A percentile compares a stretch with the other conserved stretches of the same genome.
Evolutionary conservation across 2,888 invertebrate genomes (phyloP).

Genomic region (Teinopalpus imperialis): DNA sequence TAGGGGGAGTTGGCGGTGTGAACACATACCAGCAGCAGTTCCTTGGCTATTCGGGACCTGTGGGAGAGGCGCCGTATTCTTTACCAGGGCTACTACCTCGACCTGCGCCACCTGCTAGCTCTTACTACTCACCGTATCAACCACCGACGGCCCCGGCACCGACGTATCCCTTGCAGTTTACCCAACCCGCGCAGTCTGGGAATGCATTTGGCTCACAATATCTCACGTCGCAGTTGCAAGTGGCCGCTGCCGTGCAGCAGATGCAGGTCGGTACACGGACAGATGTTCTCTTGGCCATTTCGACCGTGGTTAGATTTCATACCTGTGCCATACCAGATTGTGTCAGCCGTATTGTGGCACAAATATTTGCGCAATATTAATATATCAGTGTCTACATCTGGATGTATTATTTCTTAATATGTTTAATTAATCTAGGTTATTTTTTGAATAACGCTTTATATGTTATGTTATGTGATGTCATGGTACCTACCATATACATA

Average conservation of each 20-base stretch:
- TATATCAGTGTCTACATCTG: no score
- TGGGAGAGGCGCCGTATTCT: constrained; percentile 71
- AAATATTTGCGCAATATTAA: no score
- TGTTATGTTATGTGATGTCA: no score
- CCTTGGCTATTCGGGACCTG: constrained; percentile 71
- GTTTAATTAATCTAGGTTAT: no score
- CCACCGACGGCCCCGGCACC: constrained; percentile 81
- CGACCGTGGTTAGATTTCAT: no score
- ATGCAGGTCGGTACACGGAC: constrained; percentile 71
- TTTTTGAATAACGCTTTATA: no score
- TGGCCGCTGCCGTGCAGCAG: constrained; percentile 74
- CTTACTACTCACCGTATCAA: constrained; percentile 77
- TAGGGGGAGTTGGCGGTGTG: constrained; percentile 69
- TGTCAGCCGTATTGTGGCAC: no score
- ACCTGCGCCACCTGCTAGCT: constrained; percentile 71
- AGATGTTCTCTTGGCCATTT: no score
- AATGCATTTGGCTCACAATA: constrained; percentile 74
- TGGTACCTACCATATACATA: no score
- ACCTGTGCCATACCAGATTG: no score
- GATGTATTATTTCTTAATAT: no score
- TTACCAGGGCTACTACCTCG: constrained; percentile 71
- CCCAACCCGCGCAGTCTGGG: constrained; percentile 79
- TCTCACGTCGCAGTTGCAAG: constrained; percentile 71
- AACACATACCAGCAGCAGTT: constrained; percentile 77
- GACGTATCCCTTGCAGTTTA: constrained; percentile 84